phyloP scores from a whole-genome alignment of 2,113 vertebrate species.

The Hippocampus guttulatus region DNA sequence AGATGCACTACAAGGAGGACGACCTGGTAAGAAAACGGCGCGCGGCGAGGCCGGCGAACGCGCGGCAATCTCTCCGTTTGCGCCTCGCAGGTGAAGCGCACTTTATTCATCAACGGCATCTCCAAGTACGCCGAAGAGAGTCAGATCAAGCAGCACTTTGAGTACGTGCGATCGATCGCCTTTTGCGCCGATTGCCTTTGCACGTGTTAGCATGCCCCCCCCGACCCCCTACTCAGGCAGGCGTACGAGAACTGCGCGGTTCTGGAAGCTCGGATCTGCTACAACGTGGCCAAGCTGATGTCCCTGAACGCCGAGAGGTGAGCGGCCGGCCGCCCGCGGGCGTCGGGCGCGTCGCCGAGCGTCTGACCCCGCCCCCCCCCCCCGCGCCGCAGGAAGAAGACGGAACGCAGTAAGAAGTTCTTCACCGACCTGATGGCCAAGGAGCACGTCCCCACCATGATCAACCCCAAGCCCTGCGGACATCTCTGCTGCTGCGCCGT shows the following conservation, averaged over 20 bases:
- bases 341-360: no score
- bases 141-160: slow-evolving; percentile 94
- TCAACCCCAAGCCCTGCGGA: slow-evolving; percentile 94
- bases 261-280: slow-evolving; percentile 90
- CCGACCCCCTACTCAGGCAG: slow-evolving; percentile 64
- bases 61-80: not conserved
- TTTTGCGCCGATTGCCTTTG: not conserved
- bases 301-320: slow-evolving; percentile 89
- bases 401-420: slow-evolving; percentile 88
- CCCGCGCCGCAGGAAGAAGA: slow-evolving; percentile 82
- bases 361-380: not conserved
- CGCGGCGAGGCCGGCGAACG: not conserved
- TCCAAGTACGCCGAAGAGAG: slow-evolving; percentile 88
- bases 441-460: slow-evolving; percentile 80
- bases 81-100: slow-evolving; percentile 86
- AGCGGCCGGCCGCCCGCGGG: slow-evolving; percentile 2
- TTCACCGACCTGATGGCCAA: slow-evolving; percentile 82
- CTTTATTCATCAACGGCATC: slow-evolving; percentile 92
- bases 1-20: slow-evolving; percentile 98
- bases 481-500: slow-evolving; percentile 94
- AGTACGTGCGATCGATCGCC: slow-evolving; percentile 73
- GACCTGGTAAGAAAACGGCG: slow-evolving; percentile 78
- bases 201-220: not conserved
- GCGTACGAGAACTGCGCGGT: slow-evolving; percentile 88
- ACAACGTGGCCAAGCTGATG: slow-evolving; percentile 91